Conservation (phyloP, 2,888 invertebrate genomes). For the Tipula vernalis region DNA sequence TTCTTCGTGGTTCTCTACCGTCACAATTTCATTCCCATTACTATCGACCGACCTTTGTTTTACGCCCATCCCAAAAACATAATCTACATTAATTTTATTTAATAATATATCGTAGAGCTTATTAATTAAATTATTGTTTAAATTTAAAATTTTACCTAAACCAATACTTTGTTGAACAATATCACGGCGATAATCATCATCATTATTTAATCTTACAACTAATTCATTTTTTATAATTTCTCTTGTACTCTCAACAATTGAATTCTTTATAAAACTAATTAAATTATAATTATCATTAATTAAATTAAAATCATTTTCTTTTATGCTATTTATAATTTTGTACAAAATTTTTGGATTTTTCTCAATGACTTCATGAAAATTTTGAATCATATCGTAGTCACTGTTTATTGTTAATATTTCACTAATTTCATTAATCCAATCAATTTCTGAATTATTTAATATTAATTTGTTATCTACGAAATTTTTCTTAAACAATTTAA, state of each 20-base stretch:
- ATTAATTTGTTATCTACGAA: not conserved
- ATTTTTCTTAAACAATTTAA: not conserved
- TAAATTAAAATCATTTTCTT: slow-evolving; percentile 41
- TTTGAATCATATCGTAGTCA: slow-evolving; percentile 48
- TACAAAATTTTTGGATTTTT: slow-evolving; percentile 18
- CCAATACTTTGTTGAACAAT: slow-evolving; percentile 1
- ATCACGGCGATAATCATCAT: not conserved
- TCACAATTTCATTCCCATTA: slow-evolving; percentile 37
- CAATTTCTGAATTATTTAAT: slow-evolving; percentile 21
- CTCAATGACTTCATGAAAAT: slow-evolving; percentile 34
- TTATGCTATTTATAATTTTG: slow-evolving; percentile 44
- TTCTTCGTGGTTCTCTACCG: not conserved
- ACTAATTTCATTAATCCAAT: slow-evolving; percentile 44
- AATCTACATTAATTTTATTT: not conserved
- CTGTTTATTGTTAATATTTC: slow-evolving; percentile 40
- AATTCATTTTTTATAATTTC: slow-evolving; percentile 43
- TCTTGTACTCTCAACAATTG: slow-evolving; percentile 51
- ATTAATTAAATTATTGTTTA: not conserved
- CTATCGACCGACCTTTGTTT: slow-evolving; percentile 34
- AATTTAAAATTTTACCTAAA: not conserved
- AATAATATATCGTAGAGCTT: not conserved
- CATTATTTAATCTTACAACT: slow-evolving; percentile 14
- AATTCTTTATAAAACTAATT: slow-evolving; percentile 20
- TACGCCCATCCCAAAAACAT: not conserved
- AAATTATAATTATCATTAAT: slow-evolving; percentile 12